A percentile compares a stretch with the other conserved stretches of the same genome.
These are phyloP conservation scores for Crocidura indochinensis DNA, from an alignment of 2,797 vertebrate genomes.

Conservation along the genomic window DNA sequence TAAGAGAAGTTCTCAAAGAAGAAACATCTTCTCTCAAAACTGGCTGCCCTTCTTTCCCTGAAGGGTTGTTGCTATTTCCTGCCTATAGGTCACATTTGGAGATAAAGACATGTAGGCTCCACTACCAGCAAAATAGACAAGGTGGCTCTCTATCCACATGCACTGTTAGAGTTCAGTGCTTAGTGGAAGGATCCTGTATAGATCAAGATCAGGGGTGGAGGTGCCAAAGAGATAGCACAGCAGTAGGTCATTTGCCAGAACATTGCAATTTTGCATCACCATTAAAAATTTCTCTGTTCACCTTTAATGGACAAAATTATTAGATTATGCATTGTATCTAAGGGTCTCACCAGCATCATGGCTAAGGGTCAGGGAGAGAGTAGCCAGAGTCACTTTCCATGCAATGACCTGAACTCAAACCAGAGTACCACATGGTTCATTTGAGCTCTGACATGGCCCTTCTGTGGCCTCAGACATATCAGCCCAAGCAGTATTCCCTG, in stretches of 20 bases:
- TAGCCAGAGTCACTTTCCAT: too few relatives aligned
- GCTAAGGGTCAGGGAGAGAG: too few relatives aligned
- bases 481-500: too few relatives aligned
- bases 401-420: too few relatives aligned
- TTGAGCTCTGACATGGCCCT: too few relatives aligned
- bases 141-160: not conserved
- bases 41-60: not conserved
- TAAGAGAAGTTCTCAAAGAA: not conserved
- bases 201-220: not conserved
- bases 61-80: not conserved
- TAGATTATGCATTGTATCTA: too few relatives aligned
- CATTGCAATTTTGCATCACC: not conserved
- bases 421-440: too few relatives aligned
- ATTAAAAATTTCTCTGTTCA: not conserved
- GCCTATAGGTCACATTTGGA: not conserved
- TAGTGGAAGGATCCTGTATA: not conserved
- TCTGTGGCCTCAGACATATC: too few relatives aligned
- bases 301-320: too few relatives aligned
- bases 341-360: too few relatives aligned
- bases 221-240: too few relatives aligned
- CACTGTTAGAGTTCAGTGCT: not conserved
- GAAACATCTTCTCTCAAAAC: not conserved
- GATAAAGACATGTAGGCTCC: not conserved
- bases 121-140: not conserved
- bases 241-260: not conserved